Percentiles rank a stretch among this genome's conserved stretches.
phyloP scores from a whole-genome alignment of 2,888 invertebrate species.

The Augochlorella aurata region DNA sequence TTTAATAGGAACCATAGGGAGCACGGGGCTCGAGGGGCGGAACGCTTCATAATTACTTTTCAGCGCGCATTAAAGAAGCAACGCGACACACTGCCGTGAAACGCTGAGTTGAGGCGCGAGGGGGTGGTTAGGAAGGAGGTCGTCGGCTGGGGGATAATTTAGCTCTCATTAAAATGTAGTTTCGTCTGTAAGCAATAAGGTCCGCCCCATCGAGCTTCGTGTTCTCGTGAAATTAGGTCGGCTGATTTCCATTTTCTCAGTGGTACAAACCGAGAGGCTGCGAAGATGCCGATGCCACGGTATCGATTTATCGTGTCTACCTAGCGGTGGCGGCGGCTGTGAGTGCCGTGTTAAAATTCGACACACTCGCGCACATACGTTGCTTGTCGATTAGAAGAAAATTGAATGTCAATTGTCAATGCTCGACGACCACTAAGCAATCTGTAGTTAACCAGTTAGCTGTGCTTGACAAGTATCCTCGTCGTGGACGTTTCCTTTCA shows the following conservation, averaged over 20 bases:
- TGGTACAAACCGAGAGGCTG: constrained; percentile 2
- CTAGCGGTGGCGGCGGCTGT: neutral
- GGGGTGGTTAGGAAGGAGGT: neutral
- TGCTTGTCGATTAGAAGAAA: neutral
- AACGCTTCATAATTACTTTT: neutral
- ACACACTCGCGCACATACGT: neutral
- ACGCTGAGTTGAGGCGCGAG: neutral
- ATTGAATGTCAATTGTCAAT: constrained; percentile 54
- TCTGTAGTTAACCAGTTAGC: constrained; percentile 5
- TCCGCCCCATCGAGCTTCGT: constrained; percentile 18
- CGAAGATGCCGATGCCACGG: neutral
- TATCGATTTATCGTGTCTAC: constrained; percentile 33
- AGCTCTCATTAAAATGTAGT: constrained; percentile 42
- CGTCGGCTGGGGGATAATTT: constrained; percentile 12
- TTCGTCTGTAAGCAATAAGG: constrained; percentile 41
- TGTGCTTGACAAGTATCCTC: too few species aligned
- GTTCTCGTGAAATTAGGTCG: constrained; percentile 29
- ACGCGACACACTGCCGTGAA: neutral
- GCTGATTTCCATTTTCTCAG: constrained; percentile 41
- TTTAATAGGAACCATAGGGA: neutral
- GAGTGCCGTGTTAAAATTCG: constrained; percentile 16
- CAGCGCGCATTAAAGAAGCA: neutral
- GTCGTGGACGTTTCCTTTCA: neutral
- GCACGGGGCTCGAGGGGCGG: neutral
- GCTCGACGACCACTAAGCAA: constrained; percentile 7